Evolutionary conservation across 2,888 invertebrate genomes (phyloP).

Genomic region (Melieria omissa): DNA sequence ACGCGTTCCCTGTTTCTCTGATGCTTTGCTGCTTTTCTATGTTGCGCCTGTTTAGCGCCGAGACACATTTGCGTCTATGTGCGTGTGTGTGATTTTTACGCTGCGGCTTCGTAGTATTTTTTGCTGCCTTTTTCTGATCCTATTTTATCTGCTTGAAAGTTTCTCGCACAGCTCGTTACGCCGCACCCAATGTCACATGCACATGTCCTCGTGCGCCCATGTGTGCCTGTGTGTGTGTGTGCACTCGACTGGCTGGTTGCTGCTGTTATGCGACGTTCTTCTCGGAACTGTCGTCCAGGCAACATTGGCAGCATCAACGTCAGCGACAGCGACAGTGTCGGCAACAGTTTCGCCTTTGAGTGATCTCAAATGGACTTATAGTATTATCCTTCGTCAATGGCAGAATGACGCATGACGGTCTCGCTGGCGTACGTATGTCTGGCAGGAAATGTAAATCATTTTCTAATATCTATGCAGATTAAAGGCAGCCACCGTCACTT

Average conservation of each 20-base stretch:
- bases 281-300: neutral
- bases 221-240: constrained; percentile 8
- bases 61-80: too few relatives aligned
- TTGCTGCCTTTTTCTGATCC: constrained; percentile 9
- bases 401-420: constrained; percentile 28
- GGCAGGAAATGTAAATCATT: constrained; percentile 17
- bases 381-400: constrained; percentile 28
- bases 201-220: constrained; percentile 20
- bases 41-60: too few relatives aligned
- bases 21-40: neutral
- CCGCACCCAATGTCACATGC: constrained; percentile 11
- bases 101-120: neutral
- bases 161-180: neutral
- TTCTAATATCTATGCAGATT: too few relatives aligned
- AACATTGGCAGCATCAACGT: neutral
- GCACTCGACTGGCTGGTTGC: neutral
- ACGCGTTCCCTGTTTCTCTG: neutral
- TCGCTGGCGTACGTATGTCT: neutral
- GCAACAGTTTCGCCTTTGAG: neutral
- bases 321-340: neutral
- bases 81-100: too few relatives aligned
- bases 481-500: too few relatives aligned
- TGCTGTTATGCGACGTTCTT: neutral
- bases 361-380: constrained; percentile 31
- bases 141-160: neutral